phyloP scores from a whole-genome alignment of 2,888 invertebrate species.

The Hyles lineata region DNA sequence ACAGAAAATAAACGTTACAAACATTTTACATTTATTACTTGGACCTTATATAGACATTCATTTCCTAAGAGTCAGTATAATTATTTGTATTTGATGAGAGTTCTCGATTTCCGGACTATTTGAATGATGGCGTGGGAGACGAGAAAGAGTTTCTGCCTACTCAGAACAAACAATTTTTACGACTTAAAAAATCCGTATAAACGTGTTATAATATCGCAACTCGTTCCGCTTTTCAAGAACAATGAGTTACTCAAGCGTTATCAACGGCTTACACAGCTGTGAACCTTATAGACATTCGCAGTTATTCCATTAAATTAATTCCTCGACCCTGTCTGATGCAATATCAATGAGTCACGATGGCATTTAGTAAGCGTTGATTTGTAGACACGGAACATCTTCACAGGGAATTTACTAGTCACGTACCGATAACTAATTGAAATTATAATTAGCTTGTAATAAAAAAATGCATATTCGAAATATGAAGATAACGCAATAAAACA shows the following conservation, averaged over 20 bases:
- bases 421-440: not conserved
- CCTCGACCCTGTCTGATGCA: slow-evolving; percentile 59
- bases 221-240: slow-evolving; percentile 54
- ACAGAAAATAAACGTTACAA: not conserved
- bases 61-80: slow-evolving; percentile 37
- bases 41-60: not conserved
- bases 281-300: slow-evolving; percentile 45
- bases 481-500: not conserved
- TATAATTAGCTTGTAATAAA: not conserved
- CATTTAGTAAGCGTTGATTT: slow-evolving; percentile 36
- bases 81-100: slow-evolving; percentile 41
- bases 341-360: slow-evolving; percentile 48
- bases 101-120: slow-evolving; percentile 55
- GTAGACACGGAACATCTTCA: slow-evolving; percentile 40
- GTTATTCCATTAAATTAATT: slow-evolving; percentile 66
- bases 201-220: slow-evolving; percentile 40
- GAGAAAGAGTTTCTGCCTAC: slow-evolving; percentile 49
- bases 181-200: slow-evolving; percentile 33
- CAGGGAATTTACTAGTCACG: slow-evolving; percentile 26
- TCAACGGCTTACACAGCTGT: slow-evolving; percentile 75
- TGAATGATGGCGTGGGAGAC: slow-evolving; percentile 60
- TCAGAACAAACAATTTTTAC: slow-evolving; percentile 36
- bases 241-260: slow-evolving; percentile 70
- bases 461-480: not conserved
- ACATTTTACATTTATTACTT: slow-evolving; percentile 6